phyloP scores from a whole-genome alignment of 2,888 invertebrate genomes.

The Drosophila prostipennis region DNA sequence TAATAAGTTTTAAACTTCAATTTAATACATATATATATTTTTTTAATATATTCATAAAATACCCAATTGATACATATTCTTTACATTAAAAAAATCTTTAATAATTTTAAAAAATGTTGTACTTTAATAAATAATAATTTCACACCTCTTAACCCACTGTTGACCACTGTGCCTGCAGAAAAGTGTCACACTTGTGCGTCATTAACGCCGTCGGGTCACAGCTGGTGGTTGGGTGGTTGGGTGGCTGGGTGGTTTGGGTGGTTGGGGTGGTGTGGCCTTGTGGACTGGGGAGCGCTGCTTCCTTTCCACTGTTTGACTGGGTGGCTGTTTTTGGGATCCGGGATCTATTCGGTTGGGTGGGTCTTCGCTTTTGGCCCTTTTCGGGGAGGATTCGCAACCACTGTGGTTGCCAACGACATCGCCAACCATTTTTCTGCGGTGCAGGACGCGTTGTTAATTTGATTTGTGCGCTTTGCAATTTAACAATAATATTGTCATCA shows the following conservation, averaged over 20 bases:
- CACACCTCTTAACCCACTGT: neutral
- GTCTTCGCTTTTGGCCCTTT: conserved; percentile 1
- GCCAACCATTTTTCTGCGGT: conserved; percentile 78
- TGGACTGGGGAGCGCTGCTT: conserved; percentile 19
- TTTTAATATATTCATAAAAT: too few relatives aligned
- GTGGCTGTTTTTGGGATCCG: conserved; percentile 44
- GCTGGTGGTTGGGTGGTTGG: conserved; percentile 69
- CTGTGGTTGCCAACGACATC: conserved; percentile 79
- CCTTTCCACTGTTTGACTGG: conserved; percentile 22
- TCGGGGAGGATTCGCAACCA: conserved; percentile 55
- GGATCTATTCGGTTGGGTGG: conserved; percentile 28
- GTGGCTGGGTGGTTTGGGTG: conserved; percentile 6
- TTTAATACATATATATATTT: too few relatives aligned
- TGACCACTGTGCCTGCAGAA: conserved; percentile 38
- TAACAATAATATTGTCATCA: conserved; percentile 79
- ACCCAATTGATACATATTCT: too few relatives aligned
- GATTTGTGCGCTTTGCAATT: conserved; percentile 80
- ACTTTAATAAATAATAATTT: neutral
- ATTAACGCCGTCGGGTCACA: conserved; percentile 81
- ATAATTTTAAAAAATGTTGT: too few relatives aligned
- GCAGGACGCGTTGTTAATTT: conserved; percentile 70
- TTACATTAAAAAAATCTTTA: too few relatives aligned
- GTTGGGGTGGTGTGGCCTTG: neutral
- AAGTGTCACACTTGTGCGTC: conserved; percentile 82
- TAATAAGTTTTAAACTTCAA: too few relatives aligned